These are phyloP conservation scores for Kobus ellipsiprymnus DNA, from an alignment of 2,113 vertebrate species.

Conservation along the genomic window DNA sequence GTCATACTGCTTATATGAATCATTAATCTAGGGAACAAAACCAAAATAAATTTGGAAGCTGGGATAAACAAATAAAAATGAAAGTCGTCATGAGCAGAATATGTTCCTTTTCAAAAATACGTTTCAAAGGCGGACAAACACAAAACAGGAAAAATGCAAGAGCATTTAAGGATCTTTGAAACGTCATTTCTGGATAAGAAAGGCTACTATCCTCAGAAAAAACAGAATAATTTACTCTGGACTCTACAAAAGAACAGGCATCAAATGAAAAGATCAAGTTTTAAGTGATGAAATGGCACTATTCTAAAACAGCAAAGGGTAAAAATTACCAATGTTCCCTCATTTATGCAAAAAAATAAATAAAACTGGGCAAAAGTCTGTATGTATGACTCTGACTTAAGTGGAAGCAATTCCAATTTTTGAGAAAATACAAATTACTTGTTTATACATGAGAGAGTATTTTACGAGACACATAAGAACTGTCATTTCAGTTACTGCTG, in stretches of 20 bases:
- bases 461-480: neutral
- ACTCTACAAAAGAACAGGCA: neutral
- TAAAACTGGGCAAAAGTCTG: neutral
- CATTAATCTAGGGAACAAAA: conserved; percentile 83
- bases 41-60: neutral
- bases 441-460: neutral
- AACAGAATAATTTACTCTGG: neutral
- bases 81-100: neutral
- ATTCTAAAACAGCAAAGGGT: neutral
- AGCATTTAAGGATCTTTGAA: neutral
- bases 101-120: neutral
- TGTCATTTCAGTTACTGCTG: neutral
- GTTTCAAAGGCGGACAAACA: neutral
- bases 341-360: neutral
- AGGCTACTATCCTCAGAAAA: neutral
- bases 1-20: conserved; percentile 93
- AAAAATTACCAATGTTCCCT: neutral
- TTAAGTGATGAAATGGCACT: neutral
- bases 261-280: neutral
- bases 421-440: neutral
- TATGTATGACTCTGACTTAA: neutral
- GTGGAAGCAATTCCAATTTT: neutral
- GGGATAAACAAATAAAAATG: rapidly evolving
- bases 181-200: neutral
- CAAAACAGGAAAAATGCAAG: neutral